A percentile compares a stretch with the other conserved stretches of the same genome.
phyloP scores from a whole-genome alignment of 2,888 invertebrate genomes.

The Cheilosia soror region DNA sequence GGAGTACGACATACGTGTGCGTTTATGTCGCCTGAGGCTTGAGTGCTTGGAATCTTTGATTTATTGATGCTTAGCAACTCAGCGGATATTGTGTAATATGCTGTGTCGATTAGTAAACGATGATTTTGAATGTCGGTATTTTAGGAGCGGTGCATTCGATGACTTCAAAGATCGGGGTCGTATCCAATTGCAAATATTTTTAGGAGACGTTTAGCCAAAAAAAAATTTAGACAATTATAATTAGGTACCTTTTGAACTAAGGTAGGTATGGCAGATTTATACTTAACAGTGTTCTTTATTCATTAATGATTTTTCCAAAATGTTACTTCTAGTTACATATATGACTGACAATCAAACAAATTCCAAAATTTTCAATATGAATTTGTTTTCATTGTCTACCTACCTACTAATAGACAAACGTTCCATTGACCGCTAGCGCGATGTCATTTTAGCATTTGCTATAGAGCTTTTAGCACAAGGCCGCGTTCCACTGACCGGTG shows the following conservation, averaged over 20 bases:
- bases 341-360: not conserved
- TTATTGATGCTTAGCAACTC: conserved; percentile 33
- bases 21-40: conserved; percentile 38
- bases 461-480: no score
- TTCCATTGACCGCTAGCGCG: no score
- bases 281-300: no score
- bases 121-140: conserved; percentile 11
- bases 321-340: no score
- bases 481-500: no score
- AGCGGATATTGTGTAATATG: conserved; percentile 42
- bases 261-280: no score
- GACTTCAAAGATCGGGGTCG: no score
- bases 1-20: conserved; percentile 19
- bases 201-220: not conserved
- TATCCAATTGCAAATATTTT: not conserved
- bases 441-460: no score
- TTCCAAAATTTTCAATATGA: no score
- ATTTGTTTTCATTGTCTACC: no score
- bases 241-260: not conserved
- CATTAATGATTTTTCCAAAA: no score
- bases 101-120: conserved; percentile 7
- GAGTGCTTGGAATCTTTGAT: conserved; percentile 53
- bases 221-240: not conserved
- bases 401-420: no score
- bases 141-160: conserved; percentile 38